Percentiles rank a stretch among this genome's conserved stretches.
phyloP scores from a whole-genome alignment of 2,888 invertebrate genomes.

The Herminia tarsipennalis region DNA sequence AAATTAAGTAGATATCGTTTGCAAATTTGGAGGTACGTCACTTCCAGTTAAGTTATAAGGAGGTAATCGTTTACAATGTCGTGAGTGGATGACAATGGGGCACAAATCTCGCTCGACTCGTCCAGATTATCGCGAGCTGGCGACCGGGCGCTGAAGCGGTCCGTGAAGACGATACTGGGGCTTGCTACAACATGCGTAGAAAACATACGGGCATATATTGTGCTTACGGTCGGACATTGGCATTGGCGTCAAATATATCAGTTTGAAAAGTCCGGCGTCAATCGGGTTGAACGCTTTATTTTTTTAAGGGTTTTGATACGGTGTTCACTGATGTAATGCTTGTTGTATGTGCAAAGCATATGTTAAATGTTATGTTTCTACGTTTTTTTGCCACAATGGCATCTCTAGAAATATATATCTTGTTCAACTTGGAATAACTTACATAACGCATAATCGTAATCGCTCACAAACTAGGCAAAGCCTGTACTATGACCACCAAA shows the following conservation, averaged over 20 bases:
- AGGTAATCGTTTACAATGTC: constrained; percentile 12
- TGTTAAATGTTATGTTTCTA: no score
- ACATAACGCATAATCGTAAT: no score
- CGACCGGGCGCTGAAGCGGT: not conserved
- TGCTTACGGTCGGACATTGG: not conserved
- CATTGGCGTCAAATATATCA: not conserved
- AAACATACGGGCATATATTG: constrained; percentile 14
- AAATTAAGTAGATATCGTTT: not conserved
- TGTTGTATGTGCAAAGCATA: no score
- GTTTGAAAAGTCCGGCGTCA: not conserved
- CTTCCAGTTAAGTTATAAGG: constrained; percentile 3
- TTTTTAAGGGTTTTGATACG: no score
- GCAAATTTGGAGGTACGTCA: not conserved
- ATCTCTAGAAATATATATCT: no score
- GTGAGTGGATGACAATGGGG: constrained; percentile 17
- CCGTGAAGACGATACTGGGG: constrained; percentile 1
- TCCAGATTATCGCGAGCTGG: constrained; percentile 9
- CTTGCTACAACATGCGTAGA: not conserved
- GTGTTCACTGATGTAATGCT: no score
- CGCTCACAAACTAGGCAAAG: no score
- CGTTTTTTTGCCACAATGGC: no score
- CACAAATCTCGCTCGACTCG: constrained; percentile 15
- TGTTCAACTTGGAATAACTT: no score
- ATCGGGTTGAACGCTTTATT: no score
- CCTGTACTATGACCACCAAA: no score